Percentiles rank a stretch among this genome's conserved stretches.
Conservation (phyloP, 2,888 invertebrate genomes). For the Deilephila elpenor region DNA sequence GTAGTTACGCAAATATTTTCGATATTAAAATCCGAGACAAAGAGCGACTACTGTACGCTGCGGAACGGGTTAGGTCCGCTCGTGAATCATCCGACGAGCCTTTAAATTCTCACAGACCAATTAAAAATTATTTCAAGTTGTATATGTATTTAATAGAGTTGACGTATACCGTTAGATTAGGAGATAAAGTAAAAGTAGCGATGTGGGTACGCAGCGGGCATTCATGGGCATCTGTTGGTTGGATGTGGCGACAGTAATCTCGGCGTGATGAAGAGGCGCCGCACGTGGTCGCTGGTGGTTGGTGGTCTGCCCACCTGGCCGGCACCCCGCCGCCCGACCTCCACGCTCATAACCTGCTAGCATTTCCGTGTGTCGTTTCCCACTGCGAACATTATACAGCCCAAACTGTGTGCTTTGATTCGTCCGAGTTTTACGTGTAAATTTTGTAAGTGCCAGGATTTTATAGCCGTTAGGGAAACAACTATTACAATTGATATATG, state of each 20-base stretch:
- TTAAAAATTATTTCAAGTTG: constrained; percentile 67
- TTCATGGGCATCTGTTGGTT: constrained; percentile 54
- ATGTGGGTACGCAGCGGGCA: constrained; percentile 70
- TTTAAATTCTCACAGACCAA: constrained; percentile 61
- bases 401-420: not conserved
- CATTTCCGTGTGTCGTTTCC: constrained; percentile 27
- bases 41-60: constrained; percentile 58
- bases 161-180: constrained; percentile 62
- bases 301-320: constrained; percentile 44
- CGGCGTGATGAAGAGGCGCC: constrained; percentile 58
- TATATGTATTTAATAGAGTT: constrained; percentile 61
- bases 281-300: constrained; percentile 69
- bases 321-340: constrained; percentile 62
- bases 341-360: constrained; percentile 29
- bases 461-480: too few relatives aligned
- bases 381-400: not conserved
- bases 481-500: too few relatives aligned
- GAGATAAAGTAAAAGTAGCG: constrained; percentile 62
- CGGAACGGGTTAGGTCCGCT: constrained; percentile 52
- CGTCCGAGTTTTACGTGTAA: not conserved
- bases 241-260: constrained; percentile 60
- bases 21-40: constrained; percentile 56
- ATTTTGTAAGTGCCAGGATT: not conserved
- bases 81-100: constrained; percentile 64
- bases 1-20: constrained; percentile 60